Percentiles rank a stretch among this genome's conserved stretches.
phyloP scores from a whole-genome alignment of 1,140 invertebrate species.

The Bombus cullumanus region DNA sequence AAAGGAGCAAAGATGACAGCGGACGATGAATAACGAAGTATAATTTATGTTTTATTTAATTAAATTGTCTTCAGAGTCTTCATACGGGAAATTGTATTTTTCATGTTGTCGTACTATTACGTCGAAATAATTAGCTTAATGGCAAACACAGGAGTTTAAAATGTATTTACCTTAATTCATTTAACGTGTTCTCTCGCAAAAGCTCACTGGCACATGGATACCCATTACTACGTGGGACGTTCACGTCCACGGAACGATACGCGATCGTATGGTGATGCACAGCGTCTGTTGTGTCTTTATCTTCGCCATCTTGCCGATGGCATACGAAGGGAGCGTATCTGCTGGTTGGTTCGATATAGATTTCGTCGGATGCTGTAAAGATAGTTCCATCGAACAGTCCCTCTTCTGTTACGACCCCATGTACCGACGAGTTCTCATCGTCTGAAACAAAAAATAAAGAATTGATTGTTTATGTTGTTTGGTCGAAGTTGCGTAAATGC shows the following conservation, averaged over 20 bases:
- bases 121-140: not conserved
- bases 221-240: slow-evolving; percentile 83
- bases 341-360: slow-evolving; percentile 93
- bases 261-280: slow-evolving; percentile 89
- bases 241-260: slow-evolving; percentile 91
- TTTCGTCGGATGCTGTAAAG: slow-evolving; percentile 88
- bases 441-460: slow-evolving; percentile 84
- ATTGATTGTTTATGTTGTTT: not conserved
- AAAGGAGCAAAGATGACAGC: not conserved
- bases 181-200: slow-evolving; percentile 70
- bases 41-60: not conserved
- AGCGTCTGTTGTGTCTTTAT: slow-evolving; percentile 54
- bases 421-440: slow-evolving; percentile 90
- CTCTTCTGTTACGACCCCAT: slow-evolving; percentile 92
- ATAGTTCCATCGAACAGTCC: slow-evolving; percentile 95
- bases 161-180: slow-evolving; percentile 51
- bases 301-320: slow-evolving; percentile 49
- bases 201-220: slow-evolving; percentile 83
- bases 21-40: not conserved
- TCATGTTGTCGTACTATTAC: not conserved
- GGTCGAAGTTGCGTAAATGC: too few relatives aligned
- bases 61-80: not conserved
- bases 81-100: not conserved
- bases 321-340: slow-evolving; percentile 84
- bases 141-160: not conserved